Evolutionary conservation across 2,113 vertebrate species (phyloP), one percentile per base, ranked within the genome.

Genomic region (Acanthisitta chloris): DNA sequence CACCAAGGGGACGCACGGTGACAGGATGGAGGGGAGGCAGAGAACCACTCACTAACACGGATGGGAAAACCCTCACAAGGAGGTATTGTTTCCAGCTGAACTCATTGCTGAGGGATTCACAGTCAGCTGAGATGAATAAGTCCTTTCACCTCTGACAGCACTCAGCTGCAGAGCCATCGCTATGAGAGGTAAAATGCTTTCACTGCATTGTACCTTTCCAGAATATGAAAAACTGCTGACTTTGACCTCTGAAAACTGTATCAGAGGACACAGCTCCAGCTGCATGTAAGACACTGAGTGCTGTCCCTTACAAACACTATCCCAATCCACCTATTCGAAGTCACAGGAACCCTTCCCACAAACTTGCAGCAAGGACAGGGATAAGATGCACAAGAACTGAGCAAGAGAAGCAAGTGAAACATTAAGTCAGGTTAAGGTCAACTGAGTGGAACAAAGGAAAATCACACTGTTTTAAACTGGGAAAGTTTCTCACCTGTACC

Each of bases 81-180:
- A 88, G 80, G 67, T 64, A 92, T 92, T 94, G 94, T 93, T 93
- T 86, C 65, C 88, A 95, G 94, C 91, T 92, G 91, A 95, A 86
- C 15, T 40, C 67, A 66, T 38, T 74, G 72, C 90, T 80, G n/a
- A 62, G 55, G 77, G 86, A 55, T 62, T 96, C 86, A 34, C 61
- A 81, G 91, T 70, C 86, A 94, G 89, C 93, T 64, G 86, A 73
- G 58, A 93, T 94, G 78, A 96, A 16, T 61, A 66, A 95, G n/a
- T 71, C 86, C 89, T 91, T 96, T 92, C 65, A 89, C 94, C 71
- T 90, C 92, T 26, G 34, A 93, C 85, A 96, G 92, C 85, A 81
- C 19, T 79, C 90, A 81, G 88, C 94, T 85, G 88, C 94, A 80
- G 74, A 90, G 82, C 70, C 74, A 93, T 78, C 46, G 79, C 90